Conservation (phyloP, 1,140 invertebrate genomes). For the Lucilia cuprina region DNA sequence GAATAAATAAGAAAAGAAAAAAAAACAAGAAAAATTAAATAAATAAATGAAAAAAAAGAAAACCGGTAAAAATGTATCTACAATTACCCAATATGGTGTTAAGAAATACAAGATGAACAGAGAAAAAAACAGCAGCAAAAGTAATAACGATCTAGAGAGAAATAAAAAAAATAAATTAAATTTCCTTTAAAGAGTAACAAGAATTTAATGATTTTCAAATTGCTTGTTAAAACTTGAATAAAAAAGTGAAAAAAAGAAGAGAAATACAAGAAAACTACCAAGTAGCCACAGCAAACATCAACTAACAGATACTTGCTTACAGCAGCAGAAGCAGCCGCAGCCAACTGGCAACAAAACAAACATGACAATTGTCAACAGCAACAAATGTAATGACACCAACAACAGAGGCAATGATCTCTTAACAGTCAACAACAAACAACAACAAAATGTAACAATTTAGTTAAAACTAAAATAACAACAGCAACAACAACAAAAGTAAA, state of each 20-base stretch:
- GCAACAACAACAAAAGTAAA: background rate
- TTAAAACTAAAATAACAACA: background rate
- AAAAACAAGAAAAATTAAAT: background rate
- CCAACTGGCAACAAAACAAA: conserved; percentile 18
- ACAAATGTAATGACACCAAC: background rate
- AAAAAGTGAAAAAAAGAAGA: background rate
- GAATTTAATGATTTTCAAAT: background rate
- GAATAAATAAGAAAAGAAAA: background rate
- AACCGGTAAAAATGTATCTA: background rate
- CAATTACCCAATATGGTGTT: background rate
- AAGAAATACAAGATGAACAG: background rate
- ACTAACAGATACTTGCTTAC: too few species aligned
- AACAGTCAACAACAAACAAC: background rate
- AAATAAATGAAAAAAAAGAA: background rate
- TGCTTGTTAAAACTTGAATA: background rate
- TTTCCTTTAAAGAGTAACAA: conserved; percentile 22
- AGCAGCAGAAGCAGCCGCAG: conserved; percentile 11
- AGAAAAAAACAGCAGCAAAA: background rate
- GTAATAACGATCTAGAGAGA: background rate
- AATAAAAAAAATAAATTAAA: background rate
- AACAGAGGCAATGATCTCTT: background rate
- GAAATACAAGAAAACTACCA: background rate
- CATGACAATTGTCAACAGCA: conserved; percentile 10
- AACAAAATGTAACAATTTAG: conserved; percentile 7
- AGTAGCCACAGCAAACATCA: background rate